These are phyloP conservation scores for Cylas formicarius DNA, from an alignment of 1,140 invertebrate species.

Conservation along the genomic window DNA sequence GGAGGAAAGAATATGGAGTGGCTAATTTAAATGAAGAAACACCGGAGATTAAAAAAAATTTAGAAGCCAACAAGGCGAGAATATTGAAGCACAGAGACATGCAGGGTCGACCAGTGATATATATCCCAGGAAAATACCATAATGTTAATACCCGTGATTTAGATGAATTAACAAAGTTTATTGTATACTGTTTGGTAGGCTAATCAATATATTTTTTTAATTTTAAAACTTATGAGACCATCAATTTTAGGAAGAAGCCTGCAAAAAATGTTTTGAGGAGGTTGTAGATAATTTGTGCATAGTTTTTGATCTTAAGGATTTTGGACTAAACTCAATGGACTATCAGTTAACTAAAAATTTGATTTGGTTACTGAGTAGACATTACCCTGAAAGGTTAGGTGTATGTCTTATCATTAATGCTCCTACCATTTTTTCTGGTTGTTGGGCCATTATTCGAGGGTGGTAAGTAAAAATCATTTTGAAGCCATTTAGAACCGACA, in stretches of 20 bases:
- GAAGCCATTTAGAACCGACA: no score
- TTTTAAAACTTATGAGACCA: no score
- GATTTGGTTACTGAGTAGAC: conserved; percentile 64
- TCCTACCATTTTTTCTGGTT: conserved; percentile 61
- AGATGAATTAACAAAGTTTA: conserved; percentile 67
- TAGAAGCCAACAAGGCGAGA: conserved; percentile 54
- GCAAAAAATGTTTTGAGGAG: conserved; percentile 69
- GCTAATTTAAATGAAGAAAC: conserved; percentile 48
- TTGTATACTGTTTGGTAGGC: conserved; percentile 63
- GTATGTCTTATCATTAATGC: conserved; percentile 65
- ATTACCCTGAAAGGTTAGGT: conserved; percentile 70
- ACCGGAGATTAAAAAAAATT: conserved; percentile 53
- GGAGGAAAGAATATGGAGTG: conserved; percentile 64
- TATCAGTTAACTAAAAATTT: conserved; percentile 69
- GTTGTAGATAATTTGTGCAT: conserved; percentile 71
- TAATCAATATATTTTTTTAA: no score
- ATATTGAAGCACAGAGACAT: conserved; percentile 62
- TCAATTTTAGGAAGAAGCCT: conserved; percentile 62
- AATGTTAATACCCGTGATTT: conserved; percentile 59
- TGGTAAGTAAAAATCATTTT: conserved; percentile 46
- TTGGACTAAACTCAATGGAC: conserved; percentile 66
- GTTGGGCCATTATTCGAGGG: conserved; percentile 65
- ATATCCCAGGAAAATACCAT: conserved; percentile 69
- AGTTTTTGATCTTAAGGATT: conserved; percentile 66
- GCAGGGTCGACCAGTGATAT: conserved; percentile 62